These are phyloP conservation scores for Craterocephalus amniculus DNA, from an alignment of 2,797 vertebrate species.

Conservation along the genomic window DNA sequence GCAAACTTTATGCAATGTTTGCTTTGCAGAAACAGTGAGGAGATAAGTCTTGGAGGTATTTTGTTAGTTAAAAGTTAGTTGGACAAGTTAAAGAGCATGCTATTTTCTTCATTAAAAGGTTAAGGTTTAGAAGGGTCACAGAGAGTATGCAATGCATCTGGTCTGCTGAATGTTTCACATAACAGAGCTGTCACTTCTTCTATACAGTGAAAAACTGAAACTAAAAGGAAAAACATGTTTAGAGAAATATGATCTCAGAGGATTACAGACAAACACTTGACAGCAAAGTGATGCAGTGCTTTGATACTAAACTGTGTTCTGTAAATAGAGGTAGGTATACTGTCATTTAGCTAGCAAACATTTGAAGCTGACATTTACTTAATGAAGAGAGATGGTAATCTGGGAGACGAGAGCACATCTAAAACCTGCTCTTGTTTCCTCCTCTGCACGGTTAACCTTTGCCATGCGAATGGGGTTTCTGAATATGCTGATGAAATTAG, in stretches of 20 bases:
- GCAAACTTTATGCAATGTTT: no score
- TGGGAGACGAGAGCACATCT: slow-evolving; percentile 38
- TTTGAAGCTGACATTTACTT: slow-evolving; percentile 71
- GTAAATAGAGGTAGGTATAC: slow-evolving; percentile 30
- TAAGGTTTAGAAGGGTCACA: neutral
- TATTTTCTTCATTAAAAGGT: slow-evolving; percentile 1
- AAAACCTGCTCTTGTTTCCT: slow-evolving; percentile 59
- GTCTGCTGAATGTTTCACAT: neutral
- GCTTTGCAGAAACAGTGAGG: neutral
- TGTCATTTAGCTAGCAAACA: slow-evolving; percentile 49
- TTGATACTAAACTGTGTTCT: slow-evolving; percentile 10
- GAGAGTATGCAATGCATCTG: neutral
- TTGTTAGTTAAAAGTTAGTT: slow-evolving; percentile 29
- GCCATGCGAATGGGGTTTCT: slow-evolving; percentile 60
- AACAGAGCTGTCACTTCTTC: neutral
- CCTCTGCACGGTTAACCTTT: slow-evolving; percentile 72
- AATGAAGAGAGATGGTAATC: slow-evolving; percentile 70
- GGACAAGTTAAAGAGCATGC: slow-evolving; percentile 20
- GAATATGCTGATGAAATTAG: slow-evolving; percentile 89
- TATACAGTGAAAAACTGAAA: neutral
- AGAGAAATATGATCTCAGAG: neutral
- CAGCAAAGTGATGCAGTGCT: slow-evolving; percentile 7
- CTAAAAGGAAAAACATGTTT: neutral
- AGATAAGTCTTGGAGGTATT: slow-evolving; percentile 1
- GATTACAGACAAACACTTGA: slow-evolving; percentile 2